These are phyloP conservation scores for Discoglossus pictus DNA, from an alignment of 2,797 vertebrate genomes.

Conservation along the genomic window DNA sequence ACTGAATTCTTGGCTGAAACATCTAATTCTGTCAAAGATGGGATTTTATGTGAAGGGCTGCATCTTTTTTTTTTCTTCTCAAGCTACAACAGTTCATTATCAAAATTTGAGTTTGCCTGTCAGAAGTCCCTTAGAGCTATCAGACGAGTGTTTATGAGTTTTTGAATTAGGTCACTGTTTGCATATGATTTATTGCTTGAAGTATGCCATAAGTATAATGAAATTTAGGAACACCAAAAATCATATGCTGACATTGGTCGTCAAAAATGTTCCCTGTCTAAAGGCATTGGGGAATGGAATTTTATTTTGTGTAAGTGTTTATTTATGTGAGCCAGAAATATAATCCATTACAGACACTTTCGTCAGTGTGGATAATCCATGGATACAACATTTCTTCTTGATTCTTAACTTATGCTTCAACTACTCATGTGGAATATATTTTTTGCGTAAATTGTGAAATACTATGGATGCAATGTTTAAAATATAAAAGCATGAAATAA, in stretches of 20 bases:
- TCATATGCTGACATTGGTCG: not conserved
- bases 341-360: too few species aligned
- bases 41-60: conserved; percentile 60
- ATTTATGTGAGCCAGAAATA: too few species aligned
- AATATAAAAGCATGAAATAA: too few species aligned
- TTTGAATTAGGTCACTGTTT: conserved; percentile 64
- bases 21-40: conserved; percentile 70
- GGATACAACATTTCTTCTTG: too few species aligned
- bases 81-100: conserved; percentile 67
- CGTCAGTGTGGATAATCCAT: too few species aligned
- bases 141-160: conserved; percentile 64
- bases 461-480: too few species aligned
- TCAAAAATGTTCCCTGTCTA: conserved; percentile 1
- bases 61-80: conserved; percentile 48
- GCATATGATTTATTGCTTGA: conserved; percentile 61
- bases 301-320: not conserved
- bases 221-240: conserved; percentile 38
- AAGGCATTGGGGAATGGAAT: not conserved
- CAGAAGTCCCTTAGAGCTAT: conserved; percentile 66
- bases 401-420: too few species aligned
- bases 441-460: too few species aligned
- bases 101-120: conserved; percentile 71
- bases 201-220: conserved; percentile 52
- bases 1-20: conserved; percentile 75
- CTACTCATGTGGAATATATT: too few species aligned